Evolutionary conservation across 2,888 invertebrate genomes (phyloP).

Genomic region (Athalia circularis): DNA sequence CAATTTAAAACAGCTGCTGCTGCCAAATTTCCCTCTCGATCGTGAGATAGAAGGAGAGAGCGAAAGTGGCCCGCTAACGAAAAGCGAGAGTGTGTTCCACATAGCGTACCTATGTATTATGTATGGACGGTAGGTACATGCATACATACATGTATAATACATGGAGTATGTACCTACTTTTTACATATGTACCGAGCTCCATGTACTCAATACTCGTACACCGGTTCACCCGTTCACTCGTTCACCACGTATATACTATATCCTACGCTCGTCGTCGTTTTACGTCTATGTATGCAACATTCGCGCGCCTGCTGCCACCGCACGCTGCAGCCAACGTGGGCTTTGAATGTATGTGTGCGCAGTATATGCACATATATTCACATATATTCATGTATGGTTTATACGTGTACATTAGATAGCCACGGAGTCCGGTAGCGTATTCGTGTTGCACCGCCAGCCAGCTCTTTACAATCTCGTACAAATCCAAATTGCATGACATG

Average conservation of each 20-base stretch:
- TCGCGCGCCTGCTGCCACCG: background rate
- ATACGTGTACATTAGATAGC: background rate
- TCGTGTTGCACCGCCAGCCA: background rate
- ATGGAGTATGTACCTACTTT: background rate
- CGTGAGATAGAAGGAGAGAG: slow-evolving; percentile 60
- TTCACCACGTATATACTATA: background rate
- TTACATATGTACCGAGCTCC: background rate
- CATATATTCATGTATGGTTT: background rate
- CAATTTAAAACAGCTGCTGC: slow-evolving; percentile 70
- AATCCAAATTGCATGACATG: background rate
- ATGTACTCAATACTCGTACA: background rate
- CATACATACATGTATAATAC: background rate
- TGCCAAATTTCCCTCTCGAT: slow-evolving; percentile 74
- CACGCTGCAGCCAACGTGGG: background rate
- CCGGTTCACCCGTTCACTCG: background rate
- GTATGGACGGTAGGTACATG: background rate
- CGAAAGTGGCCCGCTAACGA: slow-evolving; percentile 71
- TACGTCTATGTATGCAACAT: background rate
- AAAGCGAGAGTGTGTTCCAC: slow-evolving; percentile 71
- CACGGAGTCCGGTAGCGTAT: slow-evolving; percentile 26
- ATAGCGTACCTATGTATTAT: slow-evolving; percentile 57
- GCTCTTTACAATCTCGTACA: background rate
- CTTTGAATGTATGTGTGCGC: background rate
- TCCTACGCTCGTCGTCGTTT: background rate
- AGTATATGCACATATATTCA: background rate